Conservation (phyloP, 1,140 invertebrate genomes). For the Tetramorium alpestre region DNA sequence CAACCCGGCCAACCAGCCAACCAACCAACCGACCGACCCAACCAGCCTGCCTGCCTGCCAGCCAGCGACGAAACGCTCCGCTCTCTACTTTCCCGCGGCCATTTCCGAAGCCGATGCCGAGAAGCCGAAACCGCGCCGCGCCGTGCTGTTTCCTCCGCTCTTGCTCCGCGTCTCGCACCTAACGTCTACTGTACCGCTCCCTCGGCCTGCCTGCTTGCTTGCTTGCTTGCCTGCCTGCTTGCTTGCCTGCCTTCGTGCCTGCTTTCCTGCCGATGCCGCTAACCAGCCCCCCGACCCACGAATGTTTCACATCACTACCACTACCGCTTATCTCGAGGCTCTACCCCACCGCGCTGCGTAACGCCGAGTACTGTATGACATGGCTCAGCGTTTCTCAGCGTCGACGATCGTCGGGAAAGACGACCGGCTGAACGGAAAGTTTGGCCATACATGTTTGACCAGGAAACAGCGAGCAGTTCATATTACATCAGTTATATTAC, state of each 20-base stretch:
- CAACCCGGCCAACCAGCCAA: not conserved
- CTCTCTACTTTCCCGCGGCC: conserved; percentile 85
- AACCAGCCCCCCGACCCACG: conserved; percentile 36
- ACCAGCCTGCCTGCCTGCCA: conserved; percentile 36
- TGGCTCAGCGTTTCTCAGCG: conserved; percentile 35
- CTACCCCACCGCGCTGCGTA: conserved; percentile 43
- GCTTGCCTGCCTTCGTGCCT: conserved; percentile 2
- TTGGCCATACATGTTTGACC: too few species aligned
- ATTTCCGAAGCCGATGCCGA: conserved; percentile 80
- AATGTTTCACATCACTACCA: conserved; percentile 70
- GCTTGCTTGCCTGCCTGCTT: too few species aligned
- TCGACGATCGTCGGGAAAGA: not conserved
- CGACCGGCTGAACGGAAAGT: not conserved
- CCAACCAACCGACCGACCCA: not conserved
- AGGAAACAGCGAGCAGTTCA: too few species aligned
- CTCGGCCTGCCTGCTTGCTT: conserved; percentile 36
- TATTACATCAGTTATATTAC: too few species aligned
- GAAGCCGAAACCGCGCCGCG: conserved; percentile 53
- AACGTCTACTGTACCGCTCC: conserved; percentile 63
- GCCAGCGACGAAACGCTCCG: conserved; percentile 77
- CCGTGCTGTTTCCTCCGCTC: conserved; percentile 38
- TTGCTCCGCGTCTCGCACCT: conserved; percentile 47
- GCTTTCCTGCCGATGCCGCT: conserved; percentile 27
- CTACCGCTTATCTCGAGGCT: conserved; percentile 59
- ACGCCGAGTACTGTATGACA: conserved; percentile 36